A percentile compares a stretch with the other conserved stretches of the same genome.
These are phyloP conservation scores for Seriola quinqueradiata DNA, from an alignment of 2,113 vertebrate species.

Conservation along the genomic window DNA sequence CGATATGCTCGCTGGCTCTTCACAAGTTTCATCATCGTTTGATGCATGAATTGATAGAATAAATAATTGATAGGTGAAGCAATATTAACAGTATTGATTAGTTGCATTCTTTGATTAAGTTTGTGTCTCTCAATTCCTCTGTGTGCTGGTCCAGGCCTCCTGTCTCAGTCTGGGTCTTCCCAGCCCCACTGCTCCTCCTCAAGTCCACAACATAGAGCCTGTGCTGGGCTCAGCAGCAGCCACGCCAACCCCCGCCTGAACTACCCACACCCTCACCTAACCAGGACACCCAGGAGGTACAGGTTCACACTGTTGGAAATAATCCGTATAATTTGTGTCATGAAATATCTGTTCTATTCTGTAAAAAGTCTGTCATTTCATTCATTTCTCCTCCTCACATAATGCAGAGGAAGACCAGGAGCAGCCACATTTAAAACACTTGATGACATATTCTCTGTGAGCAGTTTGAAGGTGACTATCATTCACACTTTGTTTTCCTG, in stretches of 20 bases:
- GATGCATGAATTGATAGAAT: not conserved
- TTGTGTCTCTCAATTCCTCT: not conserved
- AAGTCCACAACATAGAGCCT: not conserved
- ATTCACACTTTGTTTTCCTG: not conserved
- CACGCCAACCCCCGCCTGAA: not conserved
- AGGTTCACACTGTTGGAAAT: constrained; percentile 13
- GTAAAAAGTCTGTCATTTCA: not conserved
- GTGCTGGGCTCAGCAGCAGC: constrained; percentile 18
- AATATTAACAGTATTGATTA: not conserved
- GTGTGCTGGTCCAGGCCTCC: constrained; percentile 46
- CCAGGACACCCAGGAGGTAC: constrained; percentile 14
- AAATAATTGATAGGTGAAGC: not conserved
- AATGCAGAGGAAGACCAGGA: constrained; percentile 18
- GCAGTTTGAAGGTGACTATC: constrained; percentile 27
- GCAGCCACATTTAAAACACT: constrained; percentile 14
- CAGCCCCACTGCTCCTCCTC: not conserved
- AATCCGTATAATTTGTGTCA: not conserved
- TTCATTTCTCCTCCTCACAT: not conserved
- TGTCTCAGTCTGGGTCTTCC: constrained; percentile 33
- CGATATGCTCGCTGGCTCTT: too few species aligned
- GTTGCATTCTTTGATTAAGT: not conserved
- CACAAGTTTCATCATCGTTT: too few species aligned
- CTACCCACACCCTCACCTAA: constrained; percentile 14
- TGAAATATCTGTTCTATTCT: not conserved
- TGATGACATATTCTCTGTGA: constrained; percentile 4